Base-by-base conservation (phyloP, 1,140 invertebrate species). In the Sinella curviseta region DNA sequence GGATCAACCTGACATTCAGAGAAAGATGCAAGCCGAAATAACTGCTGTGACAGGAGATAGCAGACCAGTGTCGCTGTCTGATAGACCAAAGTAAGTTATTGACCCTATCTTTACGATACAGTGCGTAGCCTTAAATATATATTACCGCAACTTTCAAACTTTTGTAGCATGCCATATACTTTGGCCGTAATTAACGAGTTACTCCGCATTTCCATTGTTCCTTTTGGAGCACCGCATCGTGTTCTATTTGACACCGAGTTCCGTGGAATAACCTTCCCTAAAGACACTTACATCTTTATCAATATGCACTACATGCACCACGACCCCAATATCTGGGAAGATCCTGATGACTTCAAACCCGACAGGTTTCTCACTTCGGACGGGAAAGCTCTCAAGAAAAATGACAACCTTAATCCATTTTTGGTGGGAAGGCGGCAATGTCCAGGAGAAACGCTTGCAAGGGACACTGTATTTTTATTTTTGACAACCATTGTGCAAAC, bases 11-110 rank as follows among this genome's bases (percentile, higher is more conserved):
- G 91, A 95, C 70, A 90, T 93, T 0, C 94, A 95, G 85, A 89
- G 88, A 28, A 90, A 91, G 16, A 92, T 98, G 0, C 94, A 95
- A 87, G 92, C 95, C 60, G 96, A 98, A 86, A 87, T 98, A 24
- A 94, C 97, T 82, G 86, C 90, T 73, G 92, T 96, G 0, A 90
- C 97, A 24, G 95, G 95, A 0, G 87, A 89, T 78, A 89, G 92
- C 31, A 86, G 92, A 81, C 85, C 90, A 39, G 93, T 93, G 0
- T 88, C 88, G 28, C 86, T 94, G 28, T 89, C 90, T 60, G 94
- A 95, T 86, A 89, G 92, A 80, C 85, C 90, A 8, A 91, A 90
- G 92, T 93, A 87, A 89, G 88, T 86, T 30, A 78, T 74, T 8
- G 17, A 48, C 4, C 17, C 4, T 48, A 48, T 48, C 4, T 8